phyloP scores from a whole-genome alignment of 1,140 invertebrate species.

The Sarcophaga bullata region DNA sequence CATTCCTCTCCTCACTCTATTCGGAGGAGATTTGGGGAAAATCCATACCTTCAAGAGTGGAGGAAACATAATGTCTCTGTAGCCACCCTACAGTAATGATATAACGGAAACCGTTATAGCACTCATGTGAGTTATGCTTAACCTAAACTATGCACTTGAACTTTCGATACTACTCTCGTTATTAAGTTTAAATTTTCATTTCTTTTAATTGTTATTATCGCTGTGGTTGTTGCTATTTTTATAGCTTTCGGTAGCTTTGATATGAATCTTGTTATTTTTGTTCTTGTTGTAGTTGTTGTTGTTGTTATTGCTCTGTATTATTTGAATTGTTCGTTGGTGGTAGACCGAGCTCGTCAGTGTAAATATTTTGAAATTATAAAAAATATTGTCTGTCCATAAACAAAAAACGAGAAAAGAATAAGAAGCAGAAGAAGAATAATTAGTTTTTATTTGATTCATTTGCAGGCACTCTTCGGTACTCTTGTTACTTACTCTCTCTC shows the following conservation, averaged over 20 bases:
- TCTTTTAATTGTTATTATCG: neutral
- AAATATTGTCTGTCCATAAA: conserved; percentile 44
- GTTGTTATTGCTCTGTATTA: no score
- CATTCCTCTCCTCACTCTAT: no score
- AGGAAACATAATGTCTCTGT: no score
- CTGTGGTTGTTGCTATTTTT: neutral
- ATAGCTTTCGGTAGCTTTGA: conserved; percentile 33
- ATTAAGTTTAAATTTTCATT: neutral
- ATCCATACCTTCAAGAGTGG: no score
- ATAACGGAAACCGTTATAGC: no score
- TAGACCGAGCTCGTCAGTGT: conserved; percentile 37
- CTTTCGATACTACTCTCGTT: neutral
- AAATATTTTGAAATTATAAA: conserved; percentile 47
- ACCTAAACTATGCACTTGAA: neutral
- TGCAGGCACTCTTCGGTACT: neutral
- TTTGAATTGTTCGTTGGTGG: conserved; percentile 41
- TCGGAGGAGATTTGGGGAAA: no score
- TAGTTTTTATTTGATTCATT: conserved; percentile 30
- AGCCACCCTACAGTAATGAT: no score
- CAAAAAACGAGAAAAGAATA: conserved; percentile 25
- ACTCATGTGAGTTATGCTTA: no score
- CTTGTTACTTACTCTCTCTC: neutral
- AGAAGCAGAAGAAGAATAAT: conserved; percentile 39
- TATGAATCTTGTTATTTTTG: neutral
- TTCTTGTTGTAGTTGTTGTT: no score